Evolutionary conservation across 2,113 vertebrate species (phyloP).

Genomic region (Glaucidium brasilianum): DNA sequence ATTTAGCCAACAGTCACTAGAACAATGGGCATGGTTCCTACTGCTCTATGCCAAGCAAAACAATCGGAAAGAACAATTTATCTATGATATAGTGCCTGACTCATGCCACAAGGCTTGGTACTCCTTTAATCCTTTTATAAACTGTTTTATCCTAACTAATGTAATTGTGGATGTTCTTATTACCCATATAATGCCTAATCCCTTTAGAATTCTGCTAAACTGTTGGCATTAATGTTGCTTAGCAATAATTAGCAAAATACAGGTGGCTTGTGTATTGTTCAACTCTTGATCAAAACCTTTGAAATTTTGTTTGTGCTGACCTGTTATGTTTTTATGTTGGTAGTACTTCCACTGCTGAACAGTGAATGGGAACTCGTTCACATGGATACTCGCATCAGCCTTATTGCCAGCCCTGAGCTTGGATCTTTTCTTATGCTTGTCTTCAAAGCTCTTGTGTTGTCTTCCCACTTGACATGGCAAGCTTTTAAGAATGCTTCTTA

Average conservation of each 20-base stretch:
- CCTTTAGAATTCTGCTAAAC: constrained; percentile 4
- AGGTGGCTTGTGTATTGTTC: not conserved
- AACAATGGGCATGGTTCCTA: not conserved
- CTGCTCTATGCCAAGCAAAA: not conserved
- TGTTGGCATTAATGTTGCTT: not conserved
- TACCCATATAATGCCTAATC: not conserved
- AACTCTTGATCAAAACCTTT: not conserved
- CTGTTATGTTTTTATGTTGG: not conserved
- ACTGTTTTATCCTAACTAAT: constrained; percentile 9
- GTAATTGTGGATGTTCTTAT: constrained; percentile 17
- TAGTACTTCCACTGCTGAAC: not conserved
- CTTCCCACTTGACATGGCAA: not conserved
- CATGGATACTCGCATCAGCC: rapidly evolving
- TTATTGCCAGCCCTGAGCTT: not conserved
- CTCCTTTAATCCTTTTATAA: constrained; percentile 43
- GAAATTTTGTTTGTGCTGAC: not conserved
- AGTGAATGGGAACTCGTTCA: not conserved
- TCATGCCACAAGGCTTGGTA: not conserved
- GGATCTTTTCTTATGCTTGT: not conserved
- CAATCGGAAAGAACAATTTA: not conserved
- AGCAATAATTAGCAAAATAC: not conserved
- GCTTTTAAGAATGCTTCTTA: not conserved
- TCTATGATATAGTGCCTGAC: not conserved
- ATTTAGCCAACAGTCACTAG: not conserved
- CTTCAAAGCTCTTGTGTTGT: not conserved